Base-by-base conservation (phyloP, 2,113 vertebrate species). In the Gulo gulo region DNA sequence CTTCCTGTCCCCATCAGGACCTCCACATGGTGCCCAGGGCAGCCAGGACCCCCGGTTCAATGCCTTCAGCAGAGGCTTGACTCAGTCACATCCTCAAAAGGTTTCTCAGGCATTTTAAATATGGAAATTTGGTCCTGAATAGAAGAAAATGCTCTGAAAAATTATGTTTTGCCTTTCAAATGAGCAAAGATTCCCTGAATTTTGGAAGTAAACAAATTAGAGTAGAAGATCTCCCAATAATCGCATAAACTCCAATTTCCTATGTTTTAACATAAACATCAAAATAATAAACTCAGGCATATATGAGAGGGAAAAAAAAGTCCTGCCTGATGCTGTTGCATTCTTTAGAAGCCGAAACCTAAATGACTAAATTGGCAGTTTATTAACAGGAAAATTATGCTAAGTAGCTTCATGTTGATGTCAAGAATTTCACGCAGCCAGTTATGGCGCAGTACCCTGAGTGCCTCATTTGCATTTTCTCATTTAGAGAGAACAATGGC, bases 331-430 rank as follows among this genome's bases (percentile, higher is more conserved):
- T 91, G 96, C 97, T 82, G 82, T 97, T 98, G 95, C 97, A 74
- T 97, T 98, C 96, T 98, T 98, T 55, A 65, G 97, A 98, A 98
- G 96, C 97, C 29, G 83, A 98, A 97, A 96, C 97, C 97, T 98
- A 99, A 99, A 99, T 99, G 99, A 98, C 98, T 98, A 99, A 99
- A 99, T 99, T 99, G 99, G 99, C 99, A 99, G 98, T 98, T 99
- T 99, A 99, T 99, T 99, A 99, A 99, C 99, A 99, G 99, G 98
- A 98, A 99, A 99, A 99, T 99, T 99, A 99, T 99, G 98, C 99
- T 99, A 99, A 99, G 99, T 99, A 99, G 98, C 98, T 98, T 97
- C 97, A 95, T 98, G 98, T 98, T 98, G 98, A 98, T 98, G 98
- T 98, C 98, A 99, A 98, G 98, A 99, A 99, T 99, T 99, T 99